These are phyloP conservation scores for Ctenodactylus gundi DNA, from an alignment of 2,113 vertebrate genomes.

Conservation along the genomic window DNA sequence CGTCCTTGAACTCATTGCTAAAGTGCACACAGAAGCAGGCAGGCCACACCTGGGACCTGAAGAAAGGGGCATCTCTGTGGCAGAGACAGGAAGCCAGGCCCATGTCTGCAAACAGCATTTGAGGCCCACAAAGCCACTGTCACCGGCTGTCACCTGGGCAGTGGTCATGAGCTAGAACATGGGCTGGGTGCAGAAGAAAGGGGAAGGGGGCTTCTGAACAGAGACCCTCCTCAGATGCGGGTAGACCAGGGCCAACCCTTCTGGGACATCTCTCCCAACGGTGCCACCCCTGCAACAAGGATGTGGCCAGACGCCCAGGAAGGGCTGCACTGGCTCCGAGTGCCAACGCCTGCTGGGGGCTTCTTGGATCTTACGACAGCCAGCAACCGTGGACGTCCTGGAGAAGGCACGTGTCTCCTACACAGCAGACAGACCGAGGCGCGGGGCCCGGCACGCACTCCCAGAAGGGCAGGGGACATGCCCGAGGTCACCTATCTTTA, in stretches of 20 bases:
- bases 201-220: fast-evolving
- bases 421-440: fast-evolving
- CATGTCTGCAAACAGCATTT: fast-evolving
- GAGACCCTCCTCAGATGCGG: fast-evolving
- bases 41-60: fast-evolving
- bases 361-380: neutral
- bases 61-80: fast-evolving
- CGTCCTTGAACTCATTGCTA: fast-evolving
- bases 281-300: too few species aligned
- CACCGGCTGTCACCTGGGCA: fast-evolving
- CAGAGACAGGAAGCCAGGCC: fast-evolving
- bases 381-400: fast-evolving
- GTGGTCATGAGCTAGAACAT: too few species aligned
- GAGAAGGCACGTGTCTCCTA: neutral
- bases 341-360: fast-evolving
- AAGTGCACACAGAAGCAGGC: fast-evolving
- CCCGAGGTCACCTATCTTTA: fast-evolving
- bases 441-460: fast-evolving
- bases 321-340: fast-evolving
- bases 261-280: too few species aligned
- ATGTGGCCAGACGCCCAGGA: fast-evolving
- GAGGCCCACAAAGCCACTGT: neutral
- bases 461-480: neutral
- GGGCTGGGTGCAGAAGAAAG: neutral
- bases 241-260: too few species aligned